These are phyloP conservation scores for Lepidurus arcticus DNA, from an alignment of 1,140 invertebrate species.

Conservation along the genomic window DNA sequence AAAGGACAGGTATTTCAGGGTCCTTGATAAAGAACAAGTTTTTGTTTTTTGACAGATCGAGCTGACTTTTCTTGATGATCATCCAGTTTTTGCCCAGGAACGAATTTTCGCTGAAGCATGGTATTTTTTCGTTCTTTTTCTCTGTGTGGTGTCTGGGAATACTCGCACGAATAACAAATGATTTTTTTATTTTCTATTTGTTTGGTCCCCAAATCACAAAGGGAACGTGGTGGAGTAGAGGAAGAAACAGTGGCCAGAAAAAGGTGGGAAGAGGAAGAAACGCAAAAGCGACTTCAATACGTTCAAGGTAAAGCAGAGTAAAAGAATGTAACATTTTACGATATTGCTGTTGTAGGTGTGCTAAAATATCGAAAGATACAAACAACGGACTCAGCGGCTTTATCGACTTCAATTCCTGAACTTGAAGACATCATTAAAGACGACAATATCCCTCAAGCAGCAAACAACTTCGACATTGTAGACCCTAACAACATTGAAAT, in stretches of 20 bases:
- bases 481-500: background rate
- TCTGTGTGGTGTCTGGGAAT: background rate
- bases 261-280: background rate
- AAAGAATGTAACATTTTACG: background rate
- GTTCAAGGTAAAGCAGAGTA: background rate
- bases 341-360: background rate
- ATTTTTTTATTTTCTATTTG: background rate
- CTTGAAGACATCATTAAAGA: background rate
- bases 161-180: background rate
- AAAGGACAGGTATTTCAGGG: background rate
- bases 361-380: background rate
- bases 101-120: conserved; percentile 28
- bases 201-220: background rate
- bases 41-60: background rate
- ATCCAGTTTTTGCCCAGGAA: conserved; percentile 28
- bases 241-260: background rate
- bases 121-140: background rate
- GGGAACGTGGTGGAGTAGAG: background rate
- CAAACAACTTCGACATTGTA: background rate
- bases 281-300: background rate
- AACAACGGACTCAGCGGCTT: background rate
- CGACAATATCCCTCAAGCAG: background rate
- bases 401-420: background rate
- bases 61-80: conserved; percentile 23
- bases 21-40: background rate